Conservation (phyloP, 2,888 invertebrate species). For the Boloria euphrosyne region DNA sequence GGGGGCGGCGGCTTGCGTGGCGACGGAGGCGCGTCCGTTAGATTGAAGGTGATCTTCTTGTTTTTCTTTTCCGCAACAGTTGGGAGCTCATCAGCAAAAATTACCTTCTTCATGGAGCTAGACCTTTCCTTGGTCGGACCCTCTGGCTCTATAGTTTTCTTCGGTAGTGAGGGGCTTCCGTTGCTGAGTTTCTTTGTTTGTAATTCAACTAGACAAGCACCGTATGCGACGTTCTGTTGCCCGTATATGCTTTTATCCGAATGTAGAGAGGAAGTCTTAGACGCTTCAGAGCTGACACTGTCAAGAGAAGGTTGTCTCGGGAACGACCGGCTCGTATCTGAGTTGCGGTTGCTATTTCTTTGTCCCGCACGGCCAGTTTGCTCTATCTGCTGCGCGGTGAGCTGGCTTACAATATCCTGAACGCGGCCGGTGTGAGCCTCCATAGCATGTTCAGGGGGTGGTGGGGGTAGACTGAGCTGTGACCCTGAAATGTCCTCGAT, state of each 20-base stretch:
- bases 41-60: constrained; percentile 86
- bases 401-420: constrained; percentile 69
- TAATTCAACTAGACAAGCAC: constrained; percentile 81
- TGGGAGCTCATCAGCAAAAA: constrained; percentile 83
- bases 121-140: constrained; percentile 38
- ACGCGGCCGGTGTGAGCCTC: constrained; percentile 65
- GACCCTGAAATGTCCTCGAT: constrained; percentile 85
- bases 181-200: constrained; percentile 78
- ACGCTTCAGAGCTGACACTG: constrained; percentile 79
- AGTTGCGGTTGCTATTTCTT: constrained; percentile 63
- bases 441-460: constrained; percentile 83
- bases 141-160: constrained; percentile 69
- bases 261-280: constrained; percentile 69
- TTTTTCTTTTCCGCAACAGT: constrained; percentile 78
- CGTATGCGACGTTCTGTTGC: constrained; percentile 64
- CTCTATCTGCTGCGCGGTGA: constrained; percentile 68
- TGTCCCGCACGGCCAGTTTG: constrained; percentile 63
- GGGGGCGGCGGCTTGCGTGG: constrained; percentile 89
- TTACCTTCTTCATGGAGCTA: constrained; percentile 79
- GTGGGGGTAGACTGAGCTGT: constrained; percentile 89
- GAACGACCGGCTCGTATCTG: constrained; percentile 66
- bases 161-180: constrained; percentile 63
- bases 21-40: constrained; percentile 80
- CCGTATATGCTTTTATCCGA: constrained; percentile 69
- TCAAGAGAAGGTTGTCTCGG: constrained; percentile 82